phyloP scores from a whole-genome alignment of 2,113 vertebrate genomes.

The Cyprinodon variegatus region DNA sequence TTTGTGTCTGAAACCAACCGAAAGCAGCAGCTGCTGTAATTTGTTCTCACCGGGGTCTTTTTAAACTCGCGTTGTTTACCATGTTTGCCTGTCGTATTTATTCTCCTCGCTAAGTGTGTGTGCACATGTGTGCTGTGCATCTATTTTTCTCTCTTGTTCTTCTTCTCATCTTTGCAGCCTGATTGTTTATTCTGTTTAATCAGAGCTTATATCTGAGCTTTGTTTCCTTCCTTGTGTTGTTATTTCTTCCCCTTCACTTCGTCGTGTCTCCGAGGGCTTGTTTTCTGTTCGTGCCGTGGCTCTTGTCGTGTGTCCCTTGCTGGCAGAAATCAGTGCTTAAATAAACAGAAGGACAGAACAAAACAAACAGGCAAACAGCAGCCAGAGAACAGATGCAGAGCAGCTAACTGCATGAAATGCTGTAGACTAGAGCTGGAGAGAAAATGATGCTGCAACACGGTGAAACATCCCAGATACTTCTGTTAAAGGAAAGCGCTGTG shows the following conservation, averaged over 20 bases:
- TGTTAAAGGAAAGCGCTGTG: no score
- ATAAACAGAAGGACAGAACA: conserved; percentile 48
- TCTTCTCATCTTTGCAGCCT: conserved; percentile 45
- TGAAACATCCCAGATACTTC: conserved; percentile 31
- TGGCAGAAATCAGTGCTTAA: conserved; percentile 48
- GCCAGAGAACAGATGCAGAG: conserved; percentile 55
- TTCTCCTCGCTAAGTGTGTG: conserved; percentile 30
- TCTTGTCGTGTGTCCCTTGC: conserved; percentile 56
- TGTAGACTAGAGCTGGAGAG: not conserved
- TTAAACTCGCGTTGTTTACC: conserved; percentile 15
- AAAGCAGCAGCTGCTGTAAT: conserved; percentile 34
- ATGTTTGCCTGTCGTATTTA: conserved; percentile 57
- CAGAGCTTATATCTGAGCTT: conserved; percentile 52
- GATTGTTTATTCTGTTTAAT: conserved; percentile 66
- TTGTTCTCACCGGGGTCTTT: conserved; percentile 40
- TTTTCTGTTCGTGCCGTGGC: conserved; percentile 63
- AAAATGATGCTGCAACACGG: conserved; percentile 50
- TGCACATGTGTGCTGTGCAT: conserved; percentile 19
- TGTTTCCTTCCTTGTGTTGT: conserved; percentile 43
- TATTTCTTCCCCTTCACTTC: conserved; percentile 46
- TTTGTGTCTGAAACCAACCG: conserved; percentile 21
- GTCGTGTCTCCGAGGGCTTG: conserved; percentile 60
- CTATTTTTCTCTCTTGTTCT: not conserved
- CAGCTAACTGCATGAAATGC: conserved; percentile 38
- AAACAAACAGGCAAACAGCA: conserved; percentile 60